Conservation (phyloP, 2,113 vertebrate genomes). For the Silurus asotus region DNA sequence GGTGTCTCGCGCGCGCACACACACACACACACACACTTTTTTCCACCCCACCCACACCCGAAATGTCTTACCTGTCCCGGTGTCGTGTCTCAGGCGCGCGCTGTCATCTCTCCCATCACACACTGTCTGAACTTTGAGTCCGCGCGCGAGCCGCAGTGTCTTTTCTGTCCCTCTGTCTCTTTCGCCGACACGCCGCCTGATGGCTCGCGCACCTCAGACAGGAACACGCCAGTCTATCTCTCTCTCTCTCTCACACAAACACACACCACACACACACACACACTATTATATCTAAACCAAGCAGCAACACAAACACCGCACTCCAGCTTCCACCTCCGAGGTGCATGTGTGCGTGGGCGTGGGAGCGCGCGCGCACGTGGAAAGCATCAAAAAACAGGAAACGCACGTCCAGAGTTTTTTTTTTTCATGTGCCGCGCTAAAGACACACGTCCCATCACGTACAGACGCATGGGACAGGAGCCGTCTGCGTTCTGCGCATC, state of each 20-base stretch:
- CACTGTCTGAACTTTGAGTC: conserved; percentile 43
- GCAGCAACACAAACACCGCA: not conserved
- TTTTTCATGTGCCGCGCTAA: no score
- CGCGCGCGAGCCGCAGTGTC: conserved; percentile 19
- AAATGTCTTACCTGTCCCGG: conserved; percentile 39
- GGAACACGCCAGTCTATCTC: not conserved
- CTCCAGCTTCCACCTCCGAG: not conserved
- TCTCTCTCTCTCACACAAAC: no score
- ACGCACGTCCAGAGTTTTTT: not conserved
- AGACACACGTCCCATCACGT: no score
- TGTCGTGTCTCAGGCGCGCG: conserved; percentile 20
- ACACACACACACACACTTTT: no score
- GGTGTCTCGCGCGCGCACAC: no score
- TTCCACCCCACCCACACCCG: not conserved
- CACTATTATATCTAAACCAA: not conserved
- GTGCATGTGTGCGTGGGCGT: not conserved
- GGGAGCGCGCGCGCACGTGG: not conserved
- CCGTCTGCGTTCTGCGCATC: no score
- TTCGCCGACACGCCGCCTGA: not conserved
- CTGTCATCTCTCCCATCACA: conserved; percentile 10
- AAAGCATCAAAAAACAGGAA: conserved; percentile 14
- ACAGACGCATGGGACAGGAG: no score
- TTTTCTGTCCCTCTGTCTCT: not conserved
- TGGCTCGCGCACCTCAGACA: not conserved
- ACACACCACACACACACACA: no score